Conservation (phyloP, 2,113 vertebrate genomes). For the Saguinus imperator region DNA sequence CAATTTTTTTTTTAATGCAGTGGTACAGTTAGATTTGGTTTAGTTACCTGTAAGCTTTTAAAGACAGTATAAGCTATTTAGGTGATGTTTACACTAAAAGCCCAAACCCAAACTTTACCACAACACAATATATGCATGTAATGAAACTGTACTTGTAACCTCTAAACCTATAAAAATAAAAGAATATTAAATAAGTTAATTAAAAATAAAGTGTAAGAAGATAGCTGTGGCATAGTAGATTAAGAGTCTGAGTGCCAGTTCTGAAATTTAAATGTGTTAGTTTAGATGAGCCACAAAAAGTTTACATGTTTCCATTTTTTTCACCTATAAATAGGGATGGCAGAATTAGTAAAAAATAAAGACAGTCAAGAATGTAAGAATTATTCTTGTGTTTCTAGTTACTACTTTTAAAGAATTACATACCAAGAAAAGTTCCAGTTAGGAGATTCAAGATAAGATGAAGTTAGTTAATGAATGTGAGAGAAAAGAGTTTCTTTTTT, state of each 20-base stretch:
- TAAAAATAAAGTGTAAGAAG: not conserved
- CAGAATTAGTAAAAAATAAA: not conserved
- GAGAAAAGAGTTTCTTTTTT: not conserved
- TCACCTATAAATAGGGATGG: not conserved
- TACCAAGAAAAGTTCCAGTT: not conserved
- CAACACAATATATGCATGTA: not conserved
- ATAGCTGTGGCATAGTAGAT: not conserved
- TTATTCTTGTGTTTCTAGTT: not conserved
- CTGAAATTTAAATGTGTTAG: not conserved
- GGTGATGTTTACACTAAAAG: not conserved
- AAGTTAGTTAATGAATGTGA: not conserved
- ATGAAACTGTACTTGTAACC: not conserved
- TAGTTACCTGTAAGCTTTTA: not conserved
- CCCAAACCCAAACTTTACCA: not conserved
- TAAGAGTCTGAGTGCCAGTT: not conserved
- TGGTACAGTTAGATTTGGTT: not conserved
- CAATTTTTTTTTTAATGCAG: not conserved
- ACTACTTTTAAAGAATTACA: conserved; percentile 3
- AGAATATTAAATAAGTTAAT: not conserved
- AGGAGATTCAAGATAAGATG: not conserved
- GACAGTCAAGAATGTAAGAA: not conserved
- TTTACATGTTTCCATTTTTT: not conserved
- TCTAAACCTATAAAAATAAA: not conserved
- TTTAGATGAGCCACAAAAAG: not conserved
- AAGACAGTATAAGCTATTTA: not conserved